Percentiles rank a stretch among this genome's conserved stretches.
phyloP scores from a whole-genome alignment of 2,113 vertebrate genomes.

The Emydura subglobosa region DNA sequence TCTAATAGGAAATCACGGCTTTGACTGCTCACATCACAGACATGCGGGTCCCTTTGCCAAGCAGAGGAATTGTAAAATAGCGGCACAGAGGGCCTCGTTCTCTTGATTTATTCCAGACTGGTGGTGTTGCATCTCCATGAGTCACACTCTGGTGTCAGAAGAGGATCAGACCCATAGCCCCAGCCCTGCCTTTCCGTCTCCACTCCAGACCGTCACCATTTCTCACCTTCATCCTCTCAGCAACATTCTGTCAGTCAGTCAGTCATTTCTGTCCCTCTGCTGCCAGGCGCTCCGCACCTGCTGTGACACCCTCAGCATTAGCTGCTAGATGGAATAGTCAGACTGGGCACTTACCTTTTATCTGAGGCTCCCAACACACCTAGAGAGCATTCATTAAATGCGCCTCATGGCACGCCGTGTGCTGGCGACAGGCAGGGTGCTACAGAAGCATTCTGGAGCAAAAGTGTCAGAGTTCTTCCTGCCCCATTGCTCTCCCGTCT shows the following conservation, averaged over 20 bases:
- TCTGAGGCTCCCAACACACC: not conserved
- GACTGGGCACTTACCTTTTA: not conserved
- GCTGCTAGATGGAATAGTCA: not conserved
- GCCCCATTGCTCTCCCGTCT: not conserved
- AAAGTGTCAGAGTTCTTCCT: not conserved
- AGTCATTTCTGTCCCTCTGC: not conserved
- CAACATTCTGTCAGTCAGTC: no score
- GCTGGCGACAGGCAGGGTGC: not conserved
- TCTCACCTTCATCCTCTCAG: not conserved
- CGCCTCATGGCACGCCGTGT: fast-evolving
- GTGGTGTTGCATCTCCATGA: not conserved
- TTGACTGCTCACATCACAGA: not conserved
- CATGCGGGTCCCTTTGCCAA: fast-evolving
- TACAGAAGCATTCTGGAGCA: not conserved
- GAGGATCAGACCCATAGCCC: not conserved
- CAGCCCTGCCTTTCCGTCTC: not conserved
- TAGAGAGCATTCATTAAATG: no score
- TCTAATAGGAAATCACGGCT: not conserved
- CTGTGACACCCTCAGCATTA: not conserved
- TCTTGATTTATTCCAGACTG: not conserved
- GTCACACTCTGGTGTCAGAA: not conserved
- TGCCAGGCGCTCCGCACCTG: not conserved
- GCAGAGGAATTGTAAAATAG: not conserved
- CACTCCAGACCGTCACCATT: not conserved
- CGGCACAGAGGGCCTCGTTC: not conserved